A percentile compares a stretch with the other conserved stretches of the same genome.
Evolutionary conservation across 2,113 vertebrate species (phyloP).

Genomic region (Eurystomus gularis): DNA sequence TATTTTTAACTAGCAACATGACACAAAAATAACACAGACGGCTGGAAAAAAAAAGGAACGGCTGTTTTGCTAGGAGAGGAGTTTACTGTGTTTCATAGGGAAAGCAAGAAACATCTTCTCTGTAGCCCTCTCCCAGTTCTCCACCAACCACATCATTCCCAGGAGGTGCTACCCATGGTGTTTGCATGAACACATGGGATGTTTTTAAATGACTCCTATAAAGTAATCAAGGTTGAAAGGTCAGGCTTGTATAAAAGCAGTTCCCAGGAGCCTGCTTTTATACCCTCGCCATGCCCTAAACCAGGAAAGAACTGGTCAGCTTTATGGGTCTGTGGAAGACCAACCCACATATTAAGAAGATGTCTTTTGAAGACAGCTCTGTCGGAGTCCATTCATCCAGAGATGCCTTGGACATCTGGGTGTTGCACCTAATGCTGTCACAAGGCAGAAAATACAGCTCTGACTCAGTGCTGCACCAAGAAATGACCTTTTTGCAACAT

Average conservation of each 20-base stretch:
- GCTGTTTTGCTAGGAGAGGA: background rate
- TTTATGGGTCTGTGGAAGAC: too few species aligned
- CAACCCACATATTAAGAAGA: too few species aligned
- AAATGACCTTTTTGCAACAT: background rate
- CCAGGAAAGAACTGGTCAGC: background rate
- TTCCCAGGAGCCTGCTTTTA: background rate
- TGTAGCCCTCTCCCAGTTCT: background rate
- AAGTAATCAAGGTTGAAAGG: background rate
- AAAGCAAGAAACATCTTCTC: background rate
- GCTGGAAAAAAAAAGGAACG: background rate
- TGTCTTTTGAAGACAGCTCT: too few species aligned
- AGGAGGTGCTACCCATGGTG: background rate
- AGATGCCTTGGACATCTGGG: background rate
- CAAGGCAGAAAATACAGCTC: background rate
- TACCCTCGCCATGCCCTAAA: background rate
- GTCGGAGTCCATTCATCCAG: background rate
- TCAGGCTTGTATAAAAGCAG: background rate
- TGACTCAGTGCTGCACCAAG: background rate
- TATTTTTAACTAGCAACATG: background rate
- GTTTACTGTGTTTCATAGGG: background rate
- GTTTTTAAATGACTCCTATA: slow-evolving; percentile 7
- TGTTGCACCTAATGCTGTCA: background rate
- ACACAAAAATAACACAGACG: slow-evolving; percentile 20
- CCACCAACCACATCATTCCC: background rate
- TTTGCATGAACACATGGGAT: background rate